Conservation (phyloP, 1,140 invertebrate genomes). For the Hirudo medicinalis region DNA sequence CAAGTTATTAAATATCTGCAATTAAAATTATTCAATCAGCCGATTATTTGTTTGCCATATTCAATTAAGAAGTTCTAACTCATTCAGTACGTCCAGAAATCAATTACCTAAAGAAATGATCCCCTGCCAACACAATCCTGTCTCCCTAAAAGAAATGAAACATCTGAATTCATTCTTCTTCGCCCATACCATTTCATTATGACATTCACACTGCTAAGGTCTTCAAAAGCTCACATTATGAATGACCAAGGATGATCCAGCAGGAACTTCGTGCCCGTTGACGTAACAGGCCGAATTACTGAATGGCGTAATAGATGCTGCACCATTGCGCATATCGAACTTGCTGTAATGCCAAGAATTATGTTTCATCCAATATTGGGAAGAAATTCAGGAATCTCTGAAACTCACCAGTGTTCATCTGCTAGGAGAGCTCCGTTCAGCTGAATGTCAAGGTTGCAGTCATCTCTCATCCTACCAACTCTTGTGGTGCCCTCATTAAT, state of each 20-base stretch:
- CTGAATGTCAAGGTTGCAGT: slow-evolving; percentile 46
- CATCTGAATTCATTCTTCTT: slow-evolving; percentile 11
- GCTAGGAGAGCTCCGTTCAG: slow-evolving; percentile 52
- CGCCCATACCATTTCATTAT: neutral
- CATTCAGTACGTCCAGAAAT: slow-evolving; percentile 26
- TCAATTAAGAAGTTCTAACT: neutral
- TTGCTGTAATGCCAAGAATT: neutral
- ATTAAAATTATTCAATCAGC: neutral
- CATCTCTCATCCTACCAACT: slow-evolving; percentile 36
- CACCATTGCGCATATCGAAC: neutral
- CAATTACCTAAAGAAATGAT: slow-evolving; percentile 51
- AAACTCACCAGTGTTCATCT: slow-evolving; percentile 52
- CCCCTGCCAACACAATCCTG: slow-evolving; percentile 53
- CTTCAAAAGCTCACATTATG: neutral
- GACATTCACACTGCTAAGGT: neutral
- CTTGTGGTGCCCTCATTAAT: slow-evolving; percentile 42
- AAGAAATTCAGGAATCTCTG: neutral
- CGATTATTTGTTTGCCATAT: neutral
- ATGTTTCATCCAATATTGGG: neutral
- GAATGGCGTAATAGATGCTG: neutral
- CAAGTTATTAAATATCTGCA: no score
- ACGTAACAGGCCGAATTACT: neutral
- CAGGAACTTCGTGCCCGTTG: neutral
- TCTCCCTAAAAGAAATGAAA: slow-evolving; percentile 42
- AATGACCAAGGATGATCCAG: neutral